A percentile compares a stretch with the other conserved stretches of the same genome.
Conservation (phyloP, 1,140 invertebrate genomes). For the Drosophila suzukii region DNA sequence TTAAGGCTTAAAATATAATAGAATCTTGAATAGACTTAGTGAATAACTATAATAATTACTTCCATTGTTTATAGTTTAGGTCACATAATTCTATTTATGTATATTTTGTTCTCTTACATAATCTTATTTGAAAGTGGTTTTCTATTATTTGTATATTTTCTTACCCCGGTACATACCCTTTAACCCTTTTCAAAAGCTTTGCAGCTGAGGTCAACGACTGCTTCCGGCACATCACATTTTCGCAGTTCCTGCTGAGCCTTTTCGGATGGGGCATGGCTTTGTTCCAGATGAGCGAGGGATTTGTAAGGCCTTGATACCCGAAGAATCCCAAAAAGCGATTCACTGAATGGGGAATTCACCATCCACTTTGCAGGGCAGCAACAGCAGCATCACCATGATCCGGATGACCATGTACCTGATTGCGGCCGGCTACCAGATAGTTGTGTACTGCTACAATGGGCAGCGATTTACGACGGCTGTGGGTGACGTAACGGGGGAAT, state of each 20-base stretch:
- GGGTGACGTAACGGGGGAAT: conserved; percentile 14
- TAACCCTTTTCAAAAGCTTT: conserved; percentile 31
- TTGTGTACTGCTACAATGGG: conserved; percentile 78
- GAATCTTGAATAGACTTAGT: too few relatives aligned
- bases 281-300: conserved; percentile 72
- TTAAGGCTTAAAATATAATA: too few relatives aligned
- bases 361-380: conserved; percentile 33
- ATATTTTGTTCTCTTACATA: too few relatives aligned
- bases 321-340: background rate
- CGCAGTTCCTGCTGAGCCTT: conserved; percentile 73
- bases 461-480: conserved; percentile 67
- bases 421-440: conserved; percentile 68
- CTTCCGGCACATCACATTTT: conserved; percentile 62
- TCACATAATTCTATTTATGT: too few relatives aligned
- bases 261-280: conserved; percentile 65
- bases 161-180: background rate
- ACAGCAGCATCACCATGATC: conserved; percentile 46
- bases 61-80: background rate
- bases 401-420: conserved; percentile 74
- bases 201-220: conserved; percentile 56
- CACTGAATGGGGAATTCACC: background rate
- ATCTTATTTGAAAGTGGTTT: background rate
- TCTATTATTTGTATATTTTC: too few relatives aligned
- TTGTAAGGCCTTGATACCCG: conserved; percentile 32
- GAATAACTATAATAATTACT: background rate